These are phyloP conservation scores for Eriosoma lanigerum DNA, from an alignment of 1,140 invertebrate species.

Conservation along the genomic window DNA sequence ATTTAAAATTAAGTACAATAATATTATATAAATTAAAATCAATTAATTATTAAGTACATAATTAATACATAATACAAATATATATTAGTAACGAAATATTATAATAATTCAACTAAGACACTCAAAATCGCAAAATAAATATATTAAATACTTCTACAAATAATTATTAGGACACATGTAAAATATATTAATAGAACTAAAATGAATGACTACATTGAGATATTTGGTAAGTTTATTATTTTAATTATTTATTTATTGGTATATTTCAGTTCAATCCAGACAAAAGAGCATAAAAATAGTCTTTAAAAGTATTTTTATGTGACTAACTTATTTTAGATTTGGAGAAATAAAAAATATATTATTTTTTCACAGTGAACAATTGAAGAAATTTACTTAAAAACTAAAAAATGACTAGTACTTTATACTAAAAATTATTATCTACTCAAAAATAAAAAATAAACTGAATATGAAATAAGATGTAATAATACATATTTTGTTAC, in stretches of 20 bases:
- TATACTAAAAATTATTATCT: not conserved
- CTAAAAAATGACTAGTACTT: slow-evolving; percentile 32
- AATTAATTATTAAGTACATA: not conserved
- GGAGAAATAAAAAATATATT: not conserved
- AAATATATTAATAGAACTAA: not conserved
- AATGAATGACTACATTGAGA: not conserved
- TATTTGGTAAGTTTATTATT: not conserved
- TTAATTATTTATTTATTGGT: too few species aligned
- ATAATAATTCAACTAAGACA: too few species aligned
- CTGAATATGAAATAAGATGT: not conserved
- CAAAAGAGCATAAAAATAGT: not conserved
- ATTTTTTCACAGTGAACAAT: not conserved
- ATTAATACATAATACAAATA: not conserved
- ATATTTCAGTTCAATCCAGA: not conserved
- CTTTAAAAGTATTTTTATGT: not conserved
- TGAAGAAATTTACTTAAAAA: too few species aligned
- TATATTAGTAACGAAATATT: too few species aligned
- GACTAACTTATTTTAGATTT: not conserved
- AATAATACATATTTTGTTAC: too few species aligned
- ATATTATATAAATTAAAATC: not conserved
- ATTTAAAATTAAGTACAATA: not conserved
- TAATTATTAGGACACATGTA: not conserved
- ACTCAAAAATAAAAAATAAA: not conserved
- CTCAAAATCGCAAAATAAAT: too few species aligned
- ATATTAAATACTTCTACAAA: not conserved